Percentiles rank a stretch among this genome's conserved stretches.
Conservation (phyloP, 2,888 invertebrate genomes). For the Incurvaria masculella region DNA sequence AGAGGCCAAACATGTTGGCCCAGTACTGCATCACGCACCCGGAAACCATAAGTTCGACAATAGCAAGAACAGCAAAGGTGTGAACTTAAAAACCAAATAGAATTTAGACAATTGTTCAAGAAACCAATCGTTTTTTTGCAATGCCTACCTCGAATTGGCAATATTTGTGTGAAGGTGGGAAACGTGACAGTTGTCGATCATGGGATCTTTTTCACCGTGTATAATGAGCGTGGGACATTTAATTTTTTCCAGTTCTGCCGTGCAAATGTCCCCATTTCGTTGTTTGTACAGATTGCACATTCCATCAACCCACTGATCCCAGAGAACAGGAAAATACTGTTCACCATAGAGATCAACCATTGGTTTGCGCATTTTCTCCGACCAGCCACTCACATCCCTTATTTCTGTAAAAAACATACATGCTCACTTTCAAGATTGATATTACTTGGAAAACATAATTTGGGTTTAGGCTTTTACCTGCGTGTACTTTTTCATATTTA, state of each 20-base stretch:
- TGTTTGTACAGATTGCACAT: slow-evolving; percentile 54
- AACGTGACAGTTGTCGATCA: slow-evolving; percentile 73
- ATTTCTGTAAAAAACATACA: slow-evolving; percentile 57
- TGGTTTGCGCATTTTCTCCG: slow-evolving; percentile 70
- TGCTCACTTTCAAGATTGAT: too few species aligned
- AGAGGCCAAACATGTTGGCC: too few species aligned
- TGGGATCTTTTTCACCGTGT: slow-evolving; percentile 79
- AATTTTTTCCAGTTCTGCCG: slow-evolving; percentile 58
- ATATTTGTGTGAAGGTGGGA: slow-evolving; percentile 68
- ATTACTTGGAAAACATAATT: too few species aligned
- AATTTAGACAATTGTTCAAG: too few species aligned
- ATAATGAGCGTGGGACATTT: slow-evolving; percentile 75
- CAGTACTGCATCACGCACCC: too few species aligned
- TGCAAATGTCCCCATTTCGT: slow-evolving; percentile 72
- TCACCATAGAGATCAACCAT: slow-evolving; percentile 72
- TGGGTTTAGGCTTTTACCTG: too few species aligned
- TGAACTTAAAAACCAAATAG: too few species aligned
- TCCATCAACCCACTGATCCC: slow-evolving; percentile 72
- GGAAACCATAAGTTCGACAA: too few species aligned
- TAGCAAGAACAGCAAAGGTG: too few species aligned
- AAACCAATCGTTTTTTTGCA: neutral
- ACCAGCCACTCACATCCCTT: slow-evolving; percentile 74
- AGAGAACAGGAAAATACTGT: slow-evolving; percentile 63
- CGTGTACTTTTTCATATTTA: too few species aligned
- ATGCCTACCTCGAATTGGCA: slow-evolving; percentile 59